Conservation (phyloP, 2,797 vertebrate genomes). For the Lacerta agilis region DNA sequence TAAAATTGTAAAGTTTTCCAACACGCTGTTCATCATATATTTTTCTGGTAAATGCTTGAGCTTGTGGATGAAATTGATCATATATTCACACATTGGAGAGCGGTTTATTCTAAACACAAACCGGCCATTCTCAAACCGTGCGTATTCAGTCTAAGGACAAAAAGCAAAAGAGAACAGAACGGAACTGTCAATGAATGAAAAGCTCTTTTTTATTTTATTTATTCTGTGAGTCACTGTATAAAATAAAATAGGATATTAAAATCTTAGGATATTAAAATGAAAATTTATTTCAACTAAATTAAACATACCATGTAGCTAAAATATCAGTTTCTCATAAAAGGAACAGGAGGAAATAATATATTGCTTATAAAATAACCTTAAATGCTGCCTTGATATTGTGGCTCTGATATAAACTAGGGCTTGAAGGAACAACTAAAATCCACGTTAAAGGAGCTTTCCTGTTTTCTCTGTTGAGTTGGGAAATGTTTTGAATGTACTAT, state of each 20-base stretch:
- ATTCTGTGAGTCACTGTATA: neutral
- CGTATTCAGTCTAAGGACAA: conserved; percentile 91
- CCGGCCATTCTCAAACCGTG: conserved; percentile 96
- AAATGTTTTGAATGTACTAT: neutral
- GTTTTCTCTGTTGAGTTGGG: neutral
- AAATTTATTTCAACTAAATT: neutral
- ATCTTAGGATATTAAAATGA: neutral
- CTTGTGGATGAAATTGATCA: conserved; percentile 99
- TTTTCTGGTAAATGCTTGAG: conserved; percentile 99
- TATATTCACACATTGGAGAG: conserved; percentile 99
- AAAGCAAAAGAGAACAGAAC: neutral
- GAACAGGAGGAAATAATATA: neutral
- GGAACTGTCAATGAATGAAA: neutral
- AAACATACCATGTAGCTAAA: neutral
- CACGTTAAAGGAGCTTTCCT: neutral
- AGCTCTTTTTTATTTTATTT: neutral
- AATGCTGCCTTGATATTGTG: neutral
- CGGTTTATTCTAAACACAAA: conserved; percentile 98
- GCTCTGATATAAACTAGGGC: neutral
- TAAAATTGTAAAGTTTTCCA: conserved; percentile 99
- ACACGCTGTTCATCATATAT: conserved; percentile 99
- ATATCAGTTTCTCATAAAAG: neutral
- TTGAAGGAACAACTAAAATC: neutral
- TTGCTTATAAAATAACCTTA: neutral
- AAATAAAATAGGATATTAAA: neutral